Base-by-base conservation (phyloP, 2,113 vertebrate genomes). In the Myodes glareolus region DNA sequence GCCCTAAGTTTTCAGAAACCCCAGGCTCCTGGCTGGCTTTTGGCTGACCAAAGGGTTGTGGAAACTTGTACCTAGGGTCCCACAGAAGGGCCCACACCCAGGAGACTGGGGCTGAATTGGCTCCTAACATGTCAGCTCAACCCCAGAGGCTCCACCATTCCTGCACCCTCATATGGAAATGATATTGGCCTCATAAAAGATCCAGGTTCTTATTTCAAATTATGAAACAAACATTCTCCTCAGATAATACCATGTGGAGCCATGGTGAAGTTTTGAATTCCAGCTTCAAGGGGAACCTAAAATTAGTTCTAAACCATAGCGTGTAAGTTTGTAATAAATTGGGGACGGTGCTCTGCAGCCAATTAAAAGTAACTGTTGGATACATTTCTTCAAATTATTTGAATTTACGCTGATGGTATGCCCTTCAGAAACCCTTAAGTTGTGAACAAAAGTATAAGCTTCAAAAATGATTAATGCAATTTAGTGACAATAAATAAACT, bases 191-290 rank as follows among this genome's bases (percentile, higher is more conserved):
- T 92, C 39, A 3, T 58, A 73, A 82, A 97, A 92, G 80, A 86
- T 31, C 55, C 76, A 87, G 77, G 67, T 50, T 97, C 93, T 95
- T 82, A 92, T 95, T 97, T 94, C 96, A 93, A 81, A 86, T 82
- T 96, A 94, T 78, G 94, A 91, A 84, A 87, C 73, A 86, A 95
- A 94, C 95, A 73, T 96, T 95, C 96, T 92, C 93, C 77, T 94
- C 1, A 3, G 89, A 88, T 90, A 88, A 86, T 72, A 29, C 94
- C 94, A 72, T 4, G 65, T 88, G 72, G 21, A 93, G 91, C 89
- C 91, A 3, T 3, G 45, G 92, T 42, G 89, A 90, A 87, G 87
- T 63, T 93, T 87, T 55, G 90, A 96, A 82, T 94, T 95, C 90
- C 96, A 96, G 7, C 96, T 95, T 96, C 90, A 94, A 96, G 91